Evolutionary conservation across 2,888 invertebrate genomes (phyloP).

Genomic region (Hololepta plana): DNA sequence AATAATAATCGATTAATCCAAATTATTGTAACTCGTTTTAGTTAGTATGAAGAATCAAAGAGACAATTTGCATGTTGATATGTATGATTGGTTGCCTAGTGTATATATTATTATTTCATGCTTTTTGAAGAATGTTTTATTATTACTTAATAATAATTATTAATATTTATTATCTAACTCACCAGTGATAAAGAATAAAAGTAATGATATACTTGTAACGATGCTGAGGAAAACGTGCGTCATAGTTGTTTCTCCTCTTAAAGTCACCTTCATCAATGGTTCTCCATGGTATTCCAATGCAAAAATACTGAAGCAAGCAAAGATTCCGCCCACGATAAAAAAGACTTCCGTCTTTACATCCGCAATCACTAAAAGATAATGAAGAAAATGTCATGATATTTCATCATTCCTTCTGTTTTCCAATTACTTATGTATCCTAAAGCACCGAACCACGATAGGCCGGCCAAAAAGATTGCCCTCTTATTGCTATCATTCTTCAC

Average conservation of each 20-base stretch:
- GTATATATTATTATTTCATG: no score
- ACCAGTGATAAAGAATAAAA: constrained; percentile 19
- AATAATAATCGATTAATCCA: background rate
- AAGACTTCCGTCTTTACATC: constrained; percentile 17
- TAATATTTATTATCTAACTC: constrained; percentile 13
- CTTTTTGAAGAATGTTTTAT: no score
- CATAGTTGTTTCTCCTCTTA: constrained; percentile 18
- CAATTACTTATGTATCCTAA: constrained; percentile 36
- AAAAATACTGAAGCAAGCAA: constrained; percentile 19
- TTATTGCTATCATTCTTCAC: constrained; percentile 17
- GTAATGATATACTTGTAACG: constrained; percentile 18
- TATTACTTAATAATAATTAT: no score
- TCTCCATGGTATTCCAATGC: constrained; percentile 15
- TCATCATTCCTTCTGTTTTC: background rate
- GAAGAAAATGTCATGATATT: constrained; percentile 1
- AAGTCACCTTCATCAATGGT: constrained; percentile 18
- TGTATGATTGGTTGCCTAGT: no score
- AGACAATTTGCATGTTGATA: no score
- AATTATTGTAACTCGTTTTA: background rate
- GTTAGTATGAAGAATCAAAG: background rate
- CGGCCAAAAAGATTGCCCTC: constrained; percentile 19
- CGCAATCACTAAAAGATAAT: constrained; percentile 19
- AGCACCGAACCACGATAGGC: constrained; percentile 32
- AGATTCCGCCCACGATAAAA: constrained; percentile 20
- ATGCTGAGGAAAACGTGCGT: constrained; percentile 17